Evolutionary conservation across 1,140 invertebrate genomes (phyloP), one percentile per base, ranked within the genome.

Genomic region (Magallana ariakensis): DNA sequence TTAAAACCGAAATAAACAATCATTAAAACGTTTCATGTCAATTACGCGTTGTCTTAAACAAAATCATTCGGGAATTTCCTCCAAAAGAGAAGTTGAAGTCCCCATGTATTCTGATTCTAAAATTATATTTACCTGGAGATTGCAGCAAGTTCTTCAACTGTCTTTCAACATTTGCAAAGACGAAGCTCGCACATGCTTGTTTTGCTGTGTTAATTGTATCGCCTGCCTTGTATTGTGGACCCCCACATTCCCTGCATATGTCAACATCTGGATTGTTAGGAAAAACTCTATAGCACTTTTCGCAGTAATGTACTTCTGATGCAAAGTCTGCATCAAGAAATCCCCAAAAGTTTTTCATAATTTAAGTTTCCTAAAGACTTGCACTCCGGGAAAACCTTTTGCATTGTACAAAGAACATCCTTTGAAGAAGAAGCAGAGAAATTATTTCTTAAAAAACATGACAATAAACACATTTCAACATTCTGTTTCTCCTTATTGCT

Each of bases 61-160:
- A n/a, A n/a, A n/a, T n/a, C n/a, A n/a, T n/a, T n/a, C n/a, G n/a
- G n/a, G n/a, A n/a, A n/a, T n/a, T n/a, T n/a, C n/a, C n/a, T n/a
- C n/a, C n/a, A n/a, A n/a, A n/a, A n/a, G n/a, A n/a, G n/a, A n/a
- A n/a, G n/a, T n/a, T n/a, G n/a, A n/a, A n/a, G n/a, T n/a, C n/a
- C n/a, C n/a, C n/a, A n/a, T n/a, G n/a, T n/a, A n/a, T n/a, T n/a
- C n/a, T n/a, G n/a, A n/a, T n/a, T n/a, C n/a, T n/a, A 26, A n/a
- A 70, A 70, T 70, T 70, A 70, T 70, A 26, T 19, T 19, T 26
- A 70, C 62, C 19, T 70, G 62, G n/a, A 70, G 62, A 70, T 19
- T 70, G 62, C 62, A 70, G 22, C 9, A 70, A 70, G 19, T 70
- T 70, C 11, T 70, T 70, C 19, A 70, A 26, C 19, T 70, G 62